Conservation (phyloP, 1,140 invertebrate species). For the Diorhabda sublineata region DNA sequence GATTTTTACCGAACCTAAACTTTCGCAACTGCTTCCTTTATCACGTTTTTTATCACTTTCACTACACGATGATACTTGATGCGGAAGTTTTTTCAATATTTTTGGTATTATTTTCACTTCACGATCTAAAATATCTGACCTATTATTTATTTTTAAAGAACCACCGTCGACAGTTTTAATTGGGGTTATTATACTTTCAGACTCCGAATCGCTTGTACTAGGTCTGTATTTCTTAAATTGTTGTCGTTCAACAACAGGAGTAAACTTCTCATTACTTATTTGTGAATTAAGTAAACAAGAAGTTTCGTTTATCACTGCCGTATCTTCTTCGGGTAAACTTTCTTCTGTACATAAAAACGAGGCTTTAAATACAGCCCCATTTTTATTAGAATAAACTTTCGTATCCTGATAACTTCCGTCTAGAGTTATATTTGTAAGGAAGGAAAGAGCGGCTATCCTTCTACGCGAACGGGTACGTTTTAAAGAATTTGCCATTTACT, state of each 20-base stretch:
- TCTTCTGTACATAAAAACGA: constrained; percentile 40
- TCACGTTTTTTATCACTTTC: constrained; percentile 45
- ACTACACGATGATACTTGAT: constrained; percentile 49
- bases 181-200: constrained; percentile 58
- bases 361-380: constrained; percentile 46
- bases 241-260: constrained; percentile 32
- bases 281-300: constrained; percentile 52
- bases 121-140: constrained; percentile 8
- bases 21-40: constrained; percentile 71
- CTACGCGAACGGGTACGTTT: constrained; percentile 61
- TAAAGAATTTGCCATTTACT: constrained; percentile 53
- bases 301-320: constrained; percentile 41
- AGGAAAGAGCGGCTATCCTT: constrained; percentile 81
- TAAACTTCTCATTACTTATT: constrained; percentile 33
- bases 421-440: constrained; percentile 90
- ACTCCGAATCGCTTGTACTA: constrained; percentile 56
- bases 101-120: constrained; percentile 28
- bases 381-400: constrained; percentile 56
- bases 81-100: constrained; percentile 50
- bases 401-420: constrained; percentile 88
- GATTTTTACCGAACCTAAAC: constrained; percentile 51
- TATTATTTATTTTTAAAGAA: constrained; percentile 14
- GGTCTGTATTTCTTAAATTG: constrained; percentile 19
- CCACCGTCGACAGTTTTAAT: constrained; percentile 39
- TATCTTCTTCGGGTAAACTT: constrained; percentile 48